A percentile compares a stretch with the other conserved stretches of the same genome.
These are phyloP conservation scores for Limulus polyphemus DNA, from an alignment of 2,888 invertebrate genomes.

Conservation along the genomic window DNA sequence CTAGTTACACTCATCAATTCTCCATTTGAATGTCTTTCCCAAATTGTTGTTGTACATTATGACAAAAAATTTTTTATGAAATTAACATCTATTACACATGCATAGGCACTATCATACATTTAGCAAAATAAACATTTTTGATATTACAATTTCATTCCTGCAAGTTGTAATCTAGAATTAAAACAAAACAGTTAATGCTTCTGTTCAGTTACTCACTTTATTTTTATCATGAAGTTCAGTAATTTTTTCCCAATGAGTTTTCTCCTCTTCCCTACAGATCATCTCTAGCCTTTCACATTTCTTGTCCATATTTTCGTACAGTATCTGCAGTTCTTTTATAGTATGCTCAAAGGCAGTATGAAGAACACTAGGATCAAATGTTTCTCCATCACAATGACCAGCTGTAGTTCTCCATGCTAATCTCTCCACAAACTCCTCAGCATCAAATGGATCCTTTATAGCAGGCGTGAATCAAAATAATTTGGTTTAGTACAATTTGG, in stretches of 20 bases:
- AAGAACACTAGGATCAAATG: constrained; percentile 72
- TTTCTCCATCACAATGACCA: constrained; percentile 48
- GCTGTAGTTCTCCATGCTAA: constrained; percentile 80
- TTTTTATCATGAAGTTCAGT: constrained; percentile 59
- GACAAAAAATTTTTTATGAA: no score
- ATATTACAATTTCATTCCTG: no score
- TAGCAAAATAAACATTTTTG: no score
- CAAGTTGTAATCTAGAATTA: no score
- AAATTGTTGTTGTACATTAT: no score
- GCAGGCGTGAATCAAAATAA: not conserved
- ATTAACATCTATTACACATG: no score
- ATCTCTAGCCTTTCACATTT: constrained; percentile 73
- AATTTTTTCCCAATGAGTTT: constrained; percentile 64
- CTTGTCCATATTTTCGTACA: constrained; percentile 62
- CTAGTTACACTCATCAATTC: no score
- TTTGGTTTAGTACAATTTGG: no score
- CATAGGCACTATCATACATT: no score
- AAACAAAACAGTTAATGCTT: no score
- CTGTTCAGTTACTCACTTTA: no score
- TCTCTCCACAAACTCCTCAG: constrained; percentile 93
- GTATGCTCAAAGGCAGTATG: constrained; percentile 87
- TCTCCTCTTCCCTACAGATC: constrained; percentile 71
- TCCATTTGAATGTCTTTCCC: no score
- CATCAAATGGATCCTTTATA: constrained; percentile 81
- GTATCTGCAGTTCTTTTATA: constrained; percentile 54